Evolutionary conservation across 2,113 vertebrate species (phyloP), one percentile per base, ranked within the genome.

Genomic region (Tychaedon coryphoeus): DNA sequence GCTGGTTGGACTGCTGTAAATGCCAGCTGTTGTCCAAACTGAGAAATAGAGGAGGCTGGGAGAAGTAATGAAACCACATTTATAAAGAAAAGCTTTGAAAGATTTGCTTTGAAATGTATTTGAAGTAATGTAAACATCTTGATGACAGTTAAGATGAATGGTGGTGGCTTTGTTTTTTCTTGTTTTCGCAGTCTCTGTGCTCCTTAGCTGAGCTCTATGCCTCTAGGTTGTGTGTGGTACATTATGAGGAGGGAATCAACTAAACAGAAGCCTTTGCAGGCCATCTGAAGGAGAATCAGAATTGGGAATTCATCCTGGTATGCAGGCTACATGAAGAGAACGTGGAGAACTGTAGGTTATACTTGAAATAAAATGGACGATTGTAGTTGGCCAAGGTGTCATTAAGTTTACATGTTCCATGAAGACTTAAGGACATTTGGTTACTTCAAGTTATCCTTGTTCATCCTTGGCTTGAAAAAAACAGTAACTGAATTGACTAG

Each of bases 261-360:
- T 25, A 9, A 72, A 31, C 1, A 24, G 48, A 54, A 61, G 26
- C 20, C 14, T 84, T 84, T 57, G 12, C 29, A 86, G 56, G 7
- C 7, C 17, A 89, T 31, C 23, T 67, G 24, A 71, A 81, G 56
- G 51, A 60, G 22, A 77, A 16, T 81, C 14, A 29, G 1, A 0
- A 16, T 50, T 58, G 33, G 19, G 11, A 25, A 42, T 91, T 76
- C 10, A 19, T 50, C 22, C 28, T 70, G 7, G 7, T 43, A 1
- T 61, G 20, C 15, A 65, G 53, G 9, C 17, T 60, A 1, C 0
- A 1, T 19, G 34, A 64, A 64, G 48, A 26, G 17, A 60, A n/a
- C 0, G 1, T 25, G 18, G 34, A 38, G 23, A 47, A 8, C 26
- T 42, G 2, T 38, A 5, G 3, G 8, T 51, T 6, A 0, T 71